Base-by-base conservation (phyloP, 2,797 vertebrate species). In the Sebastes melanostomus region DNA sequence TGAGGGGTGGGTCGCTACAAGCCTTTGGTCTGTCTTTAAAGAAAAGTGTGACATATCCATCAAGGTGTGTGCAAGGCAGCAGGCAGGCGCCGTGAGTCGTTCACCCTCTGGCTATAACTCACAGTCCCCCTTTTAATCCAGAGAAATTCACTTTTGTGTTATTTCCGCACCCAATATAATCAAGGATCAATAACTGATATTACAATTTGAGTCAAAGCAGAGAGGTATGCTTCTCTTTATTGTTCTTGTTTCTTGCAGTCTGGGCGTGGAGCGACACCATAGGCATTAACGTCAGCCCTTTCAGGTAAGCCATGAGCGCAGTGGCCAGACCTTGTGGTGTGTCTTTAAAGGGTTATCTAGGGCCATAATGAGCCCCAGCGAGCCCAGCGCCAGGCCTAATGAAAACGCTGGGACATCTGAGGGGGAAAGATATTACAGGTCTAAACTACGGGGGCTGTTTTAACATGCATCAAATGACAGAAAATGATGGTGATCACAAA, bases 391-490 rank as follows among this genome's bases (percentile, higher is more conserved):
- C 81, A 69, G 73, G 63, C 38, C 89, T 94, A 95, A 95, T 93
- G 92, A 94, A 94, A 94, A 93, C 56, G n/a, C 85, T 91, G 89
- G 25, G 85, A 92, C 89, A 89, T 93, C 89, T 90, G 65, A 93
- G 83, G 80, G 58, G 77, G 59, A 63, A 58, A 66, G 69, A 84
- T 79, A 91, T 90, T 93, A 90, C 82, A 92, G 86, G 91, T 91
- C 87, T 89, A 66, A 89, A 88, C 79, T 75, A 30, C 74, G 4
- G 78, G 81, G 85, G 78, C 72, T 92, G 88, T 90, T 93, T 92
- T 81, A 83, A 92, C 80, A 77, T 72, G 88, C 86, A 85, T 88
- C 66, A 76, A 84, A 85, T 93, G 90, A 77, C 80, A 85, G 89
- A 91, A 92, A 93, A 92, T 92, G 83, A 94, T 92, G 87, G 94